phyloP scores from a whole-genome alignment of 2,797 vertebrate genomes.

The Zenarchopterus dispar region DNA sequence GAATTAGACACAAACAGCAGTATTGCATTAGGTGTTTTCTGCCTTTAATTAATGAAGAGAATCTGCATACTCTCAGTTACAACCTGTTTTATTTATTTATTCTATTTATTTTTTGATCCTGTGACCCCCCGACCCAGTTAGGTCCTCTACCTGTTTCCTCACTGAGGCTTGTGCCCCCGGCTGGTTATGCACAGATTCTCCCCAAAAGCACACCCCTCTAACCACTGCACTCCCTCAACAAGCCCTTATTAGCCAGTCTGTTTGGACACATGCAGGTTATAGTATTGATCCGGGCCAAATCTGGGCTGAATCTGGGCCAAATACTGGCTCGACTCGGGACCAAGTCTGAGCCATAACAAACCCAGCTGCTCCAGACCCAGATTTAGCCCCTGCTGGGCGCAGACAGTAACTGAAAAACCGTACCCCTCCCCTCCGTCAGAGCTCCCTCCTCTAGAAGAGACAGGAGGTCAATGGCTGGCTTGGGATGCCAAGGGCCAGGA shows the following conservation, averaged over 20 bases:
- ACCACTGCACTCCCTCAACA: constrained; percentile 41
- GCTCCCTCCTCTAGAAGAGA: constrained; percentile 78
- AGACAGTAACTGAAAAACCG: constrained; percentile 76
- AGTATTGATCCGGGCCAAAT: constrained; percentile 70
- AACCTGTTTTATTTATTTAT: constrained; percentile 34
- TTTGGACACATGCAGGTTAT: constrained; percentile 71
- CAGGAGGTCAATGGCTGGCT: constrained; percentile 78
- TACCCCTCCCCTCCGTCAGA: constrained; percentile 77
- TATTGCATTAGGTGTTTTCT: constrained; percentile 71
- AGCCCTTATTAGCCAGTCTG: constrained; percentile 69
- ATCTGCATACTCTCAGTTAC: constrained; percentile 14
- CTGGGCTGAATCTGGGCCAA: constrained; percentile 68
- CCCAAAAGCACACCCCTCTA: constrained; percentile 52
- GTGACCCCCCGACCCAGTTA: constrained; percentile 49
- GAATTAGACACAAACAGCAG: background rate
- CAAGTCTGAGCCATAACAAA: constrained; percentile 30
- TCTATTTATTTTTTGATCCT: constrained; percentile 10
- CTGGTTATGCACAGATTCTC: constrained; percentile 67
- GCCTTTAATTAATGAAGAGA: constrained; percentile 36
- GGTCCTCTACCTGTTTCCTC: constrained; percentile 49
- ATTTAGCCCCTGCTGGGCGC: constrained; percentile 64
- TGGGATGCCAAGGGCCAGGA: constrained; percentile 68
- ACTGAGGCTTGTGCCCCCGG: constrained; percentile 51
- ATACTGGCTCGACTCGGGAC: constrained; percentile 26
- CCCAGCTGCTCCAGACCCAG: constrained; percentile 71